phyloP scores from a whole-genome alignment of 64 coral and sea anemone genomes.

The Stichodactyla mertensii region DNA sequence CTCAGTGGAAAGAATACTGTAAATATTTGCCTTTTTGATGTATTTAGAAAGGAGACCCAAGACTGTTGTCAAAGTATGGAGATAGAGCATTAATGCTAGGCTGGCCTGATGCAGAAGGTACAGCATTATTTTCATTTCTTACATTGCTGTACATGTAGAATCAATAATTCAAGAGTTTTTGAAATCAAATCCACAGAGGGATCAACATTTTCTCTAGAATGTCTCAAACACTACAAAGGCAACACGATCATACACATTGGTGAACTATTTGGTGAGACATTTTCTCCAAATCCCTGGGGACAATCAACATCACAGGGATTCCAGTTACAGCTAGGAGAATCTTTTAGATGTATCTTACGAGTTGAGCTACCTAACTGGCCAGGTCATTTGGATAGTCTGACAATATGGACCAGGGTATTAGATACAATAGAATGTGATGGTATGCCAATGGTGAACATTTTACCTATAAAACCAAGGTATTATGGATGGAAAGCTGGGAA shows the following conservation, averaged over 20 bases:
- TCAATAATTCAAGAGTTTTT: neutral
- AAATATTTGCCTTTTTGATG: neutral
- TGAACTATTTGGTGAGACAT: slow-evolving; percentile 79
- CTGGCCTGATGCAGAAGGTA: slow-evolving; percentile 91
- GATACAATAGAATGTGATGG: neutral
- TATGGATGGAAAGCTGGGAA: slow-evolving; percentile 1
- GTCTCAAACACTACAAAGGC: slow-evolving; percentile 68
- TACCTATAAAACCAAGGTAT: neutral
- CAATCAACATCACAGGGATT: slow-evolving; percentile 77
- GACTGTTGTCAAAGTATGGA: slow-evolving; percentile 26
- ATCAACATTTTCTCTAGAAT: slow-evolving; percentile 72
- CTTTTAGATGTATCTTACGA: slow-evolving; percentile 73
- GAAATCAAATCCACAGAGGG: slow-evolving; percentile 28
- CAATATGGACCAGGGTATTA: slow-evolving; percentile 45
- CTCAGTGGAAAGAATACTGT: too few species aligned
- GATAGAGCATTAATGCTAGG: slow-evolving; percentile 73
- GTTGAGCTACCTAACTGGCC: slow-evolving; percentile 86
- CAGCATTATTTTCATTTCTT: too few species aligned
- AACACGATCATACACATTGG: slow-evolving; percentile 85
- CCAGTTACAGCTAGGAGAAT: slow-evolving; percentile 63
- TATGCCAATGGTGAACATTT: neutral
- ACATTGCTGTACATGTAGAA: neutral
- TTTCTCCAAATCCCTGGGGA: slow-evolving; percentile 76
- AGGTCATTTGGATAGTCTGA: slow-evolving; percentile 74
- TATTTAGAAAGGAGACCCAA: slow-evolving; percentile 56